Base-by-base conservation (phyloP, 2,113 vertebrate species). In the Toxostoma redivivum region DNA sequence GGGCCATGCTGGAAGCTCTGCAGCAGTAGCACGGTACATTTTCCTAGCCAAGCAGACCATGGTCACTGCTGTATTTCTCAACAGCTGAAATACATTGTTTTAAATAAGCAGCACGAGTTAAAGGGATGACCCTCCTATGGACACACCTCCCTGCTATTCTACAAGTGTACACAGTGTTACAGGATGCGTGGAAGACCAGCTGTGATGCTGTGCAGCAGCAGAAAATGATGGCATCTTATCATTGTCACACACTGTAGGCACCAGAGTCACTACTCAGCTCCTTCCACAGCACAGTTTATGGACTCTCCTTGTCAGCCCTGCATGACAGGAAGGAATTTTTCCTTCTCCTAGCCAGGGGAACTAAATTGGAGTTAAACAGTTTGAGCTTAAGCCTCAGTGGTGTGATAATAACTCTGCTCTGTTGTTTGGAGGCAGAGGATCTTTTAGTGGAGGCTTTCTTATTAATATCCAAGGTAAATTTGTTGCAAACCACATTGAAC, bases 1-100 rank as follows among this genome's bases (percentile, higher is more conserved):
- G 22, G 70, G 15, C 40, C 69, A 21, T 17, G n/a, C 50, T 38
- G 6, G 8, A 60, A 94, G 82, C 91, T 76, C 65, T 4, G 2
- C 7, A 12, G 31, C 10, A 16, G 19, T 1, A 67, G n/a, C 6
- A 1, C 0, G 0, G 31, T 35, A 31, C 14, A 3, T 31, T 70
- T 71, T 60, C n/a, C 81, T 31, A 74, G 92, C 69, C 45, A 58
- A 86, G 60, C 47, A 77, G 93, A 96, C 81, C 90, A 35, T 5
- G 4, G 25, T 95, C 93, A 94, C 21, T 5, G 28, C 96, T 80
- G 58, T 60, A 24, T 85, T 93, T 81, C 45, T 66, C 77, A 78
- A 81, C 91, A 81, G 64, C 54, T 76, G 35, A 56, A 62, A 69
- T 0, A 23, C 13, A 54, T 1, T 8, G 48, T 40, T 54, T 67